Evolutionary conservation across 2,113 vertebrate genomes (phyloP).

Genomic region (Zosterops borbonicus): DNA sequence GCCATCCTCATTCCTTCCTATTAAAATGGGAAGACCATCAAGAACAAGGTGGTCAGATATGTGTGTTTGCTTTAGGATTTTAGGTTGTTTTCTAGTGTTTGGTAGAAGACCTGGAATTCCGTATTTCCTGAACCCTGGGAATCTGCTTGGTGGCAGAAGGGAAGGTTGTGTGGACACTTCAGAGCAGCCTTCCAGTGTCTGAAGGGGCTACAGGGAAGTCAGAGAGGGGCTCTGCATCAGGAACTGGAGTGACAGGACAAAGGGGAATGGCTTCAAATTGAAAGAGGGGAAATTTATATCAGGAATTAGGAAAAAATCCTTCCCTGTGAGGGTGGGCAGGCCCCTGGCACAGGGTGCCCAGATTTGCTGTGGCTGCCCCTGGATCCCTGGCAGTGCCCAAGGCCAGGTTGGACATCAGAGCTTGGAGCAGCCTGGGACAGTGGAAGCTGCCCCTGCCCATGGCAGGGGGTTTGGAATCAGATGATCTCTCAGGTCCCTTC

Average conservation of each 20-base stretch:
- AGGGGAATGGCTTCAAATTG: not conserved
- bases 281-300: not conserved
- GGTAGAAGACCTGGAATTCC: not conserved
- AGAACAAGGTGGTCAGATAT: not conserved
- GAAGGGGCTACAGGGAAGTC: not conserved
- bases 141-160: not conserved
- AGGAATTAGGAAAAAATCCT: accelerated
- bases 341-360: not conserved
- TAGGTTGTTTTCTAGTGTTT: not conserved
- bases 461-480: accelerated
- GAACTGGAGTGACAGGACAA: not conserved
- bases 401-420: accelerated
- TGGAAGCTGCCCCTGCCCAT: not conserved
- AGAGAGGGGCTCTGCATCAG: not conserved
- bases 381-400: not conserved
- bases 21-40: not conserved
- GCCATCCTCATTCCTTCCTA: not conserved
- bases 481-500: accelerated
- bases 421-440: not conserved
- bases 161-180: not conserved
- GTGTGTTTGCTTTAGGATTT: not conserved
- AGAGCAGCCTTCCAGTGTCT: not conserved
- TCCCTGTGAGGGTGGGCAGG: accelerated
- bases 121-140: not conserved
- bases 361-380: not conserved